Conservation (phyloP, 2,113 vertebrate genomes). For the Rhabdomys dilectus region DNA sequence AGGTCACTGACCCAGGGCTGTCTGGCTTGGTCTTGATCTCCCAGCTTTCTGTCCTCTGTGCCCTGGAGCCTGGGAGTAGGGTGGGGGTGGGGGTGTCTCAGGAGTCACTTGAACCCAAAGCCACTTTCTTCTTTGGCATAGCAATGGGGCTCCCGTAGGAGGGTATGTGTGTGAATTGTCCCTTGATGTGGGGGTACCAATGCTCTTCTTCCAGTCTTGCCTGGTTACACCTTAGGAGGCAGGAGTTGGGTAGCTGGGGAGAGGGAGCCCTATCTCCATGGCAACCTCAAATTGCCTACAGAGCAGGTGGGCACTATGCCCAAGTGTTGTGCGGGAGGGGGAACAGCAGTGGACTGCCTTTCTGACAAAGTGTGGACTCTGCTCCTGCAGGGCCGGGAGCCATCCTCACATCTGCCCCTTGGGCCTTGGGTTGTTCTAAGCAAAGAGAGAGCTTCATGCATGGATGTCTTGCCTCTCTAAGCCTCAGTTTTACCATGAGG, state of each 20-base stretch:
- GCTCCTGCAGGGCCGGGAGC: too few relatives aligned
- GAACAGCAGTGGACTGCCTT: background rate
- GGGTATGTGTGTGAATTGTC: rapidly evolving
- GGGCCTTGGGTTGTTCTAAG: background rate
- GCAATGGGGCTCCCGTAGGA: rapidly evolving
- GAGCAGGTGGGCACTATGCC: background rate
- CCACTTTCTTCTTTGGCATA: background rate
- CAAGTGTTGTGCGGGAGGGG: background rate
- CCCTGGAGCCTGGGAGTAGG: rapidly evolving
- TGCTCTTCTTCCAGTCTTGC: background rate
- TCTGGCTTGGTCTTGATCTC: background rate
- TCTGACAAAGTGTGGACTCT: background rate
- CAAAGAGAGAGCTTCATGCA: rapidly evolving
- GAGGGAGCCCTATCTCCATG: background rate
- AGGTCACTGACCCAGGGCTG: background rate
- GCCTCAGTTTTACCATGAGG: background rate
- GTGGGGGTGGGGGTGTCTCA: background rate
- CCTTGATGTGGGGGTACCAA: background rate
- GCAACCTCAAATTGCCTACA: background rate
- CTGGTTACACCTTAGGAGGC: background rate
- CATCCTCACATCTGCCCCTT: rapidly evolving
- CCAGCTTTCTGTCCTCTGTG: background rate
- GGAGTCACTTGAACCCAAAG: background rate
- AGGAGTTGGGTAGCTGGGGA: background rate
- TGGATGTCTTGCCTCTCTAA: background rate